Conservation (phyloP, 1,140 invertebrate species). For the Drosophila takahashii region DNA sequence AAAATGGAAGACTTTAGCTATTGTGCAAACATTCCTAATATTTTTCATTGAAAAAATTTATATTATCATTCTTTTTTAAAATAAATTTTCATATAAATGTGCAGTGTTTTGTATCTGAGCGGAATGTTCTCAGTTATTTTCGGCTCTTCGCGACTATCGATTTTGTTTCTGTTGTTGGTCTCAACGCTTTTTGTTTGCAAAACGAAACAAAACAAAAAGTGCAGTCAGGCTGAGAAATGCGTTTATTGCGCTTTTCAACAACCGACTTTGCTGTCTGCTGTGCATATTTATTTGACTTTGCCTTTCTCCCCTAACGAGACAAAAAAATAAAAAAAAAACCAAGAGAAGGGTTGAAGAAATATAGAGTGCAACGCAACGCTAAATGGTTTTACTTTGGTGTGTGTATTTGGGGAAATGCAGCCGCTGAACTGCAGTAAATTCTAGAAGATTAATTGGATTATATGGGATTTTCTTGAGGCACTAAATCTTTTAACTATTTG, state of each 20-base stretch:
- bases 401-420: constrained; percentile 22
- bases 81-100: constrained; percentile 9
- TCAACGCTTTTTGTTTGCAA: constrained; percentile 40
- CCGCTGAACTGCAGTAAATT: constrained; percentile 20
- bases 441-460: constrained; percentile 15
- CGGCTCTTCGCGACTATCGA: constrained; percentile 36
- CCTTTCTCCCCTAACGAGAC: constrained; percentile 9
- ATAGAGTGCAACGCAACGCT: constrained; percentile 27
- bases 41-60: too few species aligned
- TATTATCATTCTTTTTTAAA: not conserved
- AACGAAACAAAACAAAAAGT: constrained; percentile 59
- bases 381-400: constrained; percentile 30
- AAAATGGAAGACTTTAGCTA: not conserved
- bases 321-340: constrained; percentile 3
- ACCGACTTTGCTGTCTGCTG: constrained; percentile 34
- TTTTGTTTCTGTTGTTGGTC: constrained; percentile 19
- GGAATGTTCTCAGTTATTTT: constrained; percentile 22
- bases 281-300: constrained; percentile 63
- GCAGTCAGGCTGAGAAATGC: constrained; percentile 65
- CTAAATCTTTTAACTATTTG: constrained; percentile 9
- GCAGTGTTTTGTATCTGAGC: constrained; percentile 20
- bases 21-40: not conserved
- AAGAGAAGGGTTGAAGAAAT: constrained; percentile 6
- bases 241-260: constrained; percentile 73
- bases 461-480: not conserved